Percentiles rank a stretch among this genome's conserved stretches.
These are phyloP conservation scores for Oncopeltus fasciatus DNA, from an alignment of 1,140 invertebrate species.

Conservation along the genomic window DNA sequence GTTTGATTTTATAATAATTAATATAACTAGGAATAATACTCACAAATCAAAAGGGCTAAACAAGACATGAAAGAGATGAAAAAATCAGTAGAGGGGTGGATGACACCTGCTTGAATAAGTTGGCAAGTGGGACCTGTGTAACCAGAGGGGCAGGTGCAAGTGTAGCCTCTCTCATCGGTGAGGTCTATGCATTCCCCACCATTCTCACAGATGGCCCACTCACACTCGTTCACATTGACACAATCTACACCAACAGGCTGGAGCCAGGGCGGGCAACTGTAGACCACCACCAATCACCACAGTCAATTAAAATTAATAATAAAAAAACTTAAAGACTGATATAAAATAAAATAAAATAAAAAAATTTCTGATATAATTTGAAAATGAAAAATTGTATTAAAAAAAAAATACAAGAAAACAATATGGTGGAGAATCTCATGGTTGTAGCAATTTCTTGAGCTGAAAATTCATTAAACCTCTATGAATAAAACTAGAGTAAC, in stretches of 20 bases:
- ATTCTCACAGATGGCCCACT: constrained; percentile 51
- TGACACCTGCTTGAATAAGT: constrained; percentile 53
- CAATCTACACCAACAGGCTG: constrained; percentile 44
- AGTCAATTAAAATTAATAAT: not conserved
- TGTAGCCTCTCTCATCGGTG: constrained; percentile 51
- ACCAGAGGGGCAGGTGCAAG: constrained; percentile 55
- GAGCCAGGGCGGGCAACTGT: constrained; percentile 56
- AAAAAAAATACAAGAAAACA: not conserved
- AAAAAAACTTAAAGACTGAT: not conserved
- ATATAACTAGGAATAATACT: constrained; percentile 33
- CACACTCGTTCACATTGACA: constrained; percentile 62
- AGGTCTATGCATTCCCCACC: constrained; percentile 56
- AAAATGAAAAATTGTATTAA: not conserved
- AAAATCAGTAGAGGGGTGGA: constrained; percentile 66
- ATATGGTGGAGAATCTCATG: too few relatives aligned
- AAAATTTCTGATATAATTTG: not conserved
- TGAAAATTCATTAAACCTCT: not conserved
- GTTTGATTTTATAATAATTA: too few relatives aligned
- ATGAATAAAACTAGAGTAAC: not conserved
- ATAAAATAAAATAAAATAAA: not conserved
- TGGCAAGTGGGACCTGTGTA: constrained; percentile 69
- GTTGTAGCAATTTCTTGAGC: too few relatives aligned
- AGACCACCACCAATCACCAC: not conserved
- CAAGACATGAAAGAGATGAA: constrained; percentile 65
- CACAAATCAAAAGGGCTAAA: constrained; percentile 59